A percentile compares a stretch with the other conserved stretches of the same genome.
Evolutionary conservation across 2,888 invertebrate species (phyloP).

Genomic region (Tortrix viridana): DNA sequence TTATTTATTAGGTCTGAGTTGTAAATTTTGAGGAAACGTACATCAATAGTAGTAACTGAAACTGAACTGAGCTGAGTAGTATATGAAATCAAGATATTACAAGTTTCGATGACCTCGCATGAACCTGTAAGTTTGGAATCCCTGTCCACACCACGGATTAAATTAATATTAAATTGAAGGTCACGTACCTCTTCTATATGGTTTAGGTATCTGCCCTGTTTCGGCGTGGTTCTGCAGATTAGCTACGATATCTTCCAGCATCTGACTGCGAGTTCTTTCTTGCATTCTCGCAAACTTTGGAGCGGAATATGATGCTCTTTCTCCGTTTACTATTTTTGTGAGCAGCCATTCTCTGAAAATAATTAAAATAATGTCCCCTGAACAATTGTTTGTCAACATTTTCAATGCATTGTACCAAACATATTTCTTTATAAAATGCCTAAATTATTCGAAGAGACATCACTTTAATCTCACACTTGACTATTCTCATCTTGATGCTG

Average conservation of each 20-base stretch:
- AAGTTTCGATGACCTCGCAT: slow-evolving; percentile 9
- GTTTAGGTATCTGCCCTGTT: slow-evolving; percentile 97
- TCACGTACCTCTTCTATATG: slow-evolving; percentile 90
- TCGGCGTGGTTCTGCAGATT: slow-evolving; percentile 97
- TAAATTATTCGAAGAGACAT: too few species aligned
- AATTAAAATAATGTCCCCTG: too few species aligned
- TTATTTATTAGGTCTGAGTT: too few species aligned
- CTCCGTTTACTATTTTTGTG: slow-evolving; percentile 97
- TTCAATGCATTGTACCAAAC: too few species aligned
- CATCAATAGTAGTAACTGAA: too few species aligned
- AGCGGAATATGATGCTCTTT: slow-evolving; percentile 96
- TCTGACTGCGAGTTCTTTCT: slow-evolving; percentile 95
- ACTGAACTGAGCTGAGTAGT: too few species aligned
- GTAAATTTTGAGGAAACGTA: too few species aligned
- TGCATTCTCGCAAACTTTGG: slow-evolving; percentile 98
- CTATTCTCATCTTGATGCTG: too few species aligned
- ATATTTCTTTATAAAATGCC: too few species aligned
- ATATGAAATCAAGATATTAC: slow-evolving; percentile 7
- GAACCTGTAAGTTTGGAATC: slow-evolving; percentile 23
- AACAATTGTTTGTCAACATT: too few species aligned
- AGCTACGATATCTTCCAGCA: slow-evolving; percentile 97
- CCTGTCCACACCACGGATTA: neutral
- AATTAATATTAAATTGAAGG: slow-evolving; percentile 5
- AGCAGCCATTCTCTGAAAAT: slow-evolving; percentile 91
- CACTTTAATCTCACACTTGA: too few species aligned